These are phyloP conservation scores for Spheniscus mendiculus DNA, from an alignment of 2,113 vertebrate species.

Conservation along the genomic window DNA sequence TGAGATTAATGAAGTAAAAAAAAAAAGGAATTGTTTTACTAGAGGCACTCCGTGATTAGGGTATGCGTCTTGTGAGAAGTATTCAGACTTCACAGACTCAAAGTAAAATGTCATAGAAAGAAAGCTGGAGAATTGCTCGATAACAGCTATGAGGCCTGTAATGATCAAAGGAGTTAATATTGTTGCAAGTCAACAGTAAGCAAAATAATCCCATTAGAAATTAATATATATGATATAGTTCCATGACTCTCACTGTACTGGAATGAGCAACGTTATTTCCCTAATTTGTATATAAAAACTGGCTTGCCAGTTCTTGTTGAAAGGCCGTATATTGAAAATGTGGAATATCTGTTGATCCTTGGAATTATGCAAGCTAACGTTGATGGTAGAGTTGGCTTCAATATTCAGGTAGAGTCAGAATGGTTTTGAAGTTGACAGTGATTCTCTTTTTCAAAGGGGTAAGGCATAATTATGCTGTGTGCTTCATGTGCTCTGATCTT, in stretches of 20 bases:
- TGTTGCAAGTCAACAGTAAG: not conserved
- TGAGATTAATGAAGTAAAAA: not conserved
- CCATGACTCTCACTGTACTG: not conserved
- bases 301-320: not conserved
- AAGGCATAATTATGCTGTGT: not conserved
- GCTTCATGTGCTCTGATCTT: constrained; percentile 17
- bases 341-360: not conserved
- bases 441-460: not conserved
- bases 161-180: not conserved
- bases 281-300: not conserved
- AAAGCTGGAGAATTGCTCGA: not conserved
- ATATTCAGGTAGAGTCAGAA: not conserved
- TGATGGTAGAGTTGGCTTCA: not conserved
- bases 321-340: not conserved
- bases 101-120: not conserved
- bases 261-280: not conserved
- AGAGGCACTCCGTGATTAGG: not conserved
- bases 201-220: not conserved
- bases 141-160: not conserved
- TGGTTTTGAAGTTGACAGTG: not conserved
- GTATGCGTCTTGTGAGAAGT: not conserved
- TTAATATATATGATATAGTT: not conserved
- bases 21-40: not conserved
- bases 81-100: not conserved
- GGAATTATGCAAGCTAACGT: not conserved